phyloP scores from a whole-genome alignment of 2,797 vertebrate species.

The Hypotaenidia philippensis region DNA sequence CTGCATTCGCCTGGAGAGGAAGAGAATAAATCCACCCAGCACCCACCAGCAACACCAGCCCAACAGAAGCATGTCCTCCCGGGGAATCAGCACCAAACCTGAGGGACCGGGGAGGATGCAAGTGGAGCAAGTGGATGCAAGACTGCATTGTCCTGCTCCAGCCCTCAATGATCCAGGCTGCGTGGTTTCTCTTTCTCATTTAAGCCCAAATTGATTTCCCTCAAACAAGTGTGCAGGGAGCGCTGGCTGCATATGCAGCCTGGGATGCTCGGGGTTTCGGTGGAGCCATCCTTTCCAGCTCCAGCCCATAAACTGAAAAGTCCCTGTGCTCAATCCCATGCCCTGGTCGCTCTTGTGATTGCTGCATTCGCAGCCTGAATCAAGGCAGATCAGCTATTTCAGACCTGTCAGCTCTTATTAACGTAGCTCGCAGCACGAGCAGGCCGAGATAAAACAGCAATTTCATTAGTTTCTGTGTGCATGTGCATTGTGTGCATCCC shows the following conservation, averaged over 20 bases:
- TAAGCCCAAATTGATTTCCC: background rate
- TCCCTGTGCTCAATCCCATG: accelerated
- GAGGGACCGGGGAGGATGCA: accelerated
- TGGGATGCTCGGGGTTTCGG: background rate
- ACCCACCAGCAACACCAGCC: background rate
- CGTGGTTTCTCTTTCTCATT: background rate
- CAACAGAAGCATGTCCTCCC: background rate
- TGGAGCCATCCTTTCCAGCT: background rate
- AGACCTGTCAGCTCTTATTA: constrained; percentile 73
- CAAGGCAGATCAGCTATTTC: constrained; percentile 53
- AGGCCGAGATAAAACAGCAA: constrained; percentile 47
- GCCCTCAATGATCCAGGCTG: background rate
- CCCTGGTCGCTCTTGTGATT: background rate
- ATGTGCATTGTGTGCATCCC: background rate
- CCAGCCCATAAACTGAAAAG: background rate
- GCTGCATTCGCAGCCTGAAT: background rate
- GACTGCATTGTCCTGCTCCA: background rate
- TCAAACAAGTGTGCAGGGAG: accelerated
- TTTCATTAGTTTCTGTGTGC: constrained; percentile 5
- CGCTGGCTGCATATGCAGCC: accelerated
- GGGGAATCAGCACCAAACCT: background rate
- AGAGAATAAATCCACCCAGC: background rate
- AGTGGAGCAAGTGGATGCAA: background rate
- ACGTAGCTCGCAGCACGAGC: background rate
- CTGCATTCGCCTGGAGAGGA: background rate